Base-by-base conservation (phyloP, 2,113 vertebrate species). In the Tenrec ecaudatus region DNA sequence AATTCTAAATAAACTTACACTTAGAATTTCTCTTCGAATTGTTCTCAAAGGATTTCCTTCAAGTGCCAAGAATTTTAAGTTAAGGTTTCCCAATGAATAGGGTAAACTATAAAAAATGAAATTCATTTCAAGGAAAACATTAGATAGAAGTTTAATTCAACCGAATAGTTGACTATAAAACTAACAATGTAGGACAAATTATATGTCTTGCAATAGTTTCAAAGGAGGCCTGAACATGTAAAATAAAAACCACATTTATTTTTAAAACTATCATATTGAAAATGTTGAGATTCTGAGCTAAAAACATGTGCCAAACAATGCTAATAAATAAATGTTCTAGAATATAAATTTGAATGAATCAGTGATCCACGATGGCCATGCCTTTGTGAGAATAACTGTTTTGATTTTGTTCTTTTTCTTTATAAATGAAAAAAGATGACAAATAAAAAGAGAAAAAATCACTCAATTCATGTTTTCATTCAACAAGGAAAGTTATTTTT, bases 41-140 rank as follows among this genome's bases (percentile, higher is more conserved):
- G 98, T 97, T 96, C 99, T 98, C 97, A 99, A 93, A 93, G 99
- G 99, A 95, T 99, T 99, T 89, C 99, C 99, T 89, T 99, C 99
- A 82, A 99, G 78, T 0, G 99, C 97, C 89, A 99, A 94, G 92
- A 98, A 98, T 82, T 99, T 99, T 98, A 99, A 95, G 68, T 98
- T 98, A 96, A 99, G 98, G 88, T 98, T 98, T 96, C 99, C 98
- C 95, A 99, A 93, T 0, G 98, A 97, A 36, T 97, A 98, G 29
- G 99, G 99, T 89, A 99, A 96, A 93, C 99, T 99, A 98, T 33
- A 98, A 69, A 97, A 89, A 43, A 96, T 96, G 88, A 84, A 93
- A 27, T 11, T 85, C 0, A 71, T 93, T 90, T 94, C 38, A 96
- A 11, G 90, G 4, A 81, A 92, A 94, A 89, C 66, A 68, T 88